Evolutionary conservation across 2,113 vertebrate genomes (phyloP).

Genomic region (Oryctolagus cuniculus): DNA sequence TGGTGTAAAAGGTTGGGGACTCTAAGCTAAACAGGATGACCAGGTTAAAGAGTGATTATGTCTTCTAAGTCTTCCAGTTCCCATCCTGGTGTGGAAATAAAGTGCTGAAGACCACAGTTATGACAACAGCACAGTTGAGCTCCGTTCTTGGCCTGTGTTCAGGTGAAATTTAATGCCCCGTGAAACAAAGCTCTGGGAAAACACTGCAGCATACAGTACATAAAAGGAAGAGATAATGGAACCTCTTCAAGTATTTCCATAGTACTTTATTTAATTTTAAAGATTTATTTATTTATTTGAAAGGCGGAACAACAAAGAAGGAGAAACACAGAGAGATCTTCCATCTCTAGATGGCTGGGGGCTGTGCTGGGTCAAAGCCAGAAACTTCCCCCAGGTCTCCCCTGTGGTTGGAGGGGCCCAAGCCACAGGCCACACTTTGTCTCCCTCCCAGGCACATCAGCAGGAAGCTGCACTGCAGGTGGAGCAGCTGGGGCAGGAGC

Average conservation of each 20-base stretch:
- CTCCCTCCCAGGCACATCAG: too few relatives aligned
- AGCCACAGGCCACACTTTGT: too few relatives aligned
- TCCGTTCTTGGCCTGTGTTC: conserved; percentile 11
- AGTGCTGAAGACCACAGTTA: background rate
- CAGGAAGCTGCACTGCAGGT: too few relatives aligned
- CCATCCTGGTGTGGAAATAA: background rate
- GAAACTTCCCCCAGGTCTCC: too few relatives aligned
- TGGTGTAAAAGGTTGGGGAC: background rate
- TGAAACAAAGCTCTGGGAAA: conserved; percentile 23
- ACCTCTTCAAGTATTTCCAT: background rate
- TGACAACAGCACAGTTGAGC: background rate
- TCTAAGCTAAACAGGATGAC: background rate
- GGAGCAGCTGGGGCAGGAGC: too few relatives aligned
- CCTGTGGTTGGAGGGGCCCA: too few relatives aligned
- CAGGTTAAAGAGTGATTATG: background rate
- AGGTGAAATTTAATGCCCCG: background rate
- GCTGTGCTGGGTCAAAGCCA: too few relatives aligned
- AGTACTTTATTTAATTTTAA: background rate
- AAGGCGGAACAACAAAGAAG: too few relatives aligned
- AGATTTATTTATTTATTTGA: too few relatives aligned
- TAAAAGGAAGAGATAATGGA: background rate
- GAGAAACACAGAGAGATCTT: too few relatives aligned
- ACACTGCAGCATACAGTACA: background rate
- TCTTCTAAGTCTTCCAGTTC: background rate
- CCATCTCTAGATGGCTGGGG: too few relatives aligned